These are phyloP conservation scores for Oreochromis spilurus DNA, from an alignment of 2,113 vertebrate genomes.

Conservation along the genomic window DNA sequence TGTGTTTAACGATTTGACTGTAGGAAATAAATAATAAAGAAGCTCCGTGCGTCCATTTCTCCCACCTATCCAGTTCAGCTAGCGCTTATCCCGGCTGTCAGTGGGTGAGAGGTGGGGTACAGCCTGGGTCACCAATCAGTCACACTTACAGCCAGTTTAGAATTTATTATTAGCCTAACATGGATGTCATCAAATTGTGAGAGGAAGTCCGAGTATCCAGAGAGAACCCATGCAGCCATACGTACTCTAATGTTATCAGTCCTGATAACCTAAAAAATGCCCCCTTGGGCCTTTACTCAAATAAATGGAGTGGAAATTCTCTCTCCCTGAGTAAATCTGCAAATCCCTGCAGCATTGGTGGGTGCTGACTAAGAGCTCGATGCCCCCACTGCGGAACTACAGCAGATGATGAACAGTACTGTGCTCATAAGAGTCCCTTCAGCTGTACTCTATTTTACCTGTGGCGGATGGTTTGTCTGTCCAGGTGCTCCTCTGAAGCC, in stretches of 20 bases:
- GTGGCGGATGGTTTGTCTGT: background rate
- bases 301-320: background rate
- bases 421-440: accelerated
- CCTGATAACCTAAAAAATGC: background rate
- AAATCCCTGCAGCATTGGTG: background rate
- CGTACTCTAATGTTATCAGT: background rate
- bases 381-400: accelerated
- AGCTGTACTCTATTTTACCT: background rate
- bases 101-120: background rate
- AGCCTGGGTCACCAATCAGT: background rate
- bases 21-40: background rate
- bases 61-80: background rate
- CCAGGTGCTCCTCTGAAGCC: constrained; percentile 88
- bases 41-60: background rate
- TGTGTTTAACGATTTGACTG: background rate
- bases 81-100: background rate
- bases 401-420: background rate
- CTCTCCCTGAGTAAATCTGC: background rate
- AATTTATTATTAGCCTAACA: background rate
- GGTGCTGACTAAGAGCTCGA: background rate
- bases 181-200: background rate
- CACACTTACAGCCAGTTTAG: background rate
- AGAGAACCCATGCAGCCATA: background rate
- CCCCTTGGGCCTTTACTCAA: background rate
- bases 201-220: background rate